A percentile compares a stretch with the other conserved stretches of the same genome.
phyloP scores from a whole-genome alignment of 2,888 invertebrate species.

The Ectemnius continuus region DNA sequence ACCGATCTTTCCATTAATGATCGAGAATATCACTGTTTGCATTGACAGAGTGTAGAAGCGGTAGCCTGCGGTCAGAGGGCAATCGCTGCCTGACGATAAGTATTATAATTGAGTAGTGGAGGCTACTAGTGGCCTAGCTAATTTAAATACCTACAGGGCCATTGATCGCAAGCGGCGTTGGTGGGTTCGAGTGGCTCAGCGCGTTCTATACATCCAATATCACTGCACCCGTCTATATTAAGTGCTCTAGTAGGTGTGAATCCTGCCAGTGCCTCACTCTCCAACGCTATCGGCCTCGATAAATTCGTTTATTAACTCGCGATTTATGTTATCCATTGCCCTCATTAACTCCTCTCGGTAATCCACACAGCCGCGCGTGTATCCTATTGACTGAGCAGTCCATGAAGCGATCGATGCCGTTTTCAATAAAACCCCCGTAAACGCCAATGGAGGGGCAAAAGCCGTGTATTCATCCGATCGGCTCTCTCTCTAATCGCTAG shows the following conservation, averaged over 20 bases:
- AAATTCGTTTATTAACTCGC: constrained; percentile 23
- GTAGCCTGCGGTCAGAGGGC: constrained; percentile 23
- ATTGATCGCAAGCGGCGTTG: constrained; percentile 19
- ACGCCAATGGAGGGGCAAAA: no score
- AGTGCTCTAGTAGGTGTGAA: background rate
- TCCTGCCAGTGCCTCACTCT: background rate
- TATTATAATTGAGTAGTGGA: constrained; percentile 31
- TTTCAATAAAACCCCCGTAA: no score
- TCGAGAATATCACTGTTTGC: constrained; percentile 13
- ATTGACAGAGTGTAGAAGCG: background rate
- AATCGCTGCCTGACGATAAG: constrained; percentile 37
- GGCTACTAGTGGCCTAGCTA: background rate
- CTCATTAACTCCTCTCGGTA: constrained; percentile 11
- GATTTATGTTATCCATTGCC: constrained; percentile 27
- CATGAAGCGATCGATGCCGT: no score
- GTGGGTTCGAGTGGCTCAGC: constrained; percentile 12
- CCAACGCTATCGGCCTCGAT: background rate
- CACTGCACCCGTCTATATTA: background rate
- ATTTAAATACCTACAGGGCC: constrained; percentile 33
- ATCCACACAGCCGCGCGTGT: no score
- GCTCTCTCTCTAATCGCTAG: no score
- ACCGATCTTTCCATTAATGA: constrained; percentile 31
- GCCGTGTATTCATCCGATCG: no score
- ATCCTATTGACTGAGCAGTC: no score
- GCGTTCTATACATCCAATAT: background rate